These are phyloP conservation scores for Amaurobius ferox DNA, from an alignment of 2,888 invertebrate genomes.

Conservation along the genomic window DNA sequence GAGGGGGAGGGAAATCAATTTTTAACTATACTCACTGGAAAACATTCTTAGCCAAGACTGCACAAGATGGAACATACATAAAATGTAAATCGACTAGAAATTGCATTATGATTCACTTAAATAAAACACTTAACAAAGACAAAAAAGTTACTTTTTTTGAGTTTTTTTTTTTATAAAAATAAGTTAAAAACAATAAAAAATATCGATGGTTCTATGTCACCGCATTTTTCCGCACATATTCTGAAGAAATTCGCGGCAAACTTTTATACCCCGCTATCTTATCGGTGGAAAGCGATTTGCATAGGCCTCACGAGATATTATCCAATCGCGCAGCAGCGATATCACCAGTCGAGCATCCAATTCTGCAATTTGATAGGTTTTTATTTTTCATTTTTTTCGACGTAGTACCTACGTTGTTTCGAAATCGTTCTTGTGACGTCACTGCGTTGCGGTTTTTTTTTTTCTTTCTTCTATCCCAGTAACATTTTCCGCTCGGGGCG, in stretches of 20 bases:
- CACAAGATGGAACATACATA: not conserved
- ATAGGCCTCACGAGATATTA: slow-evolving; percentile 1
- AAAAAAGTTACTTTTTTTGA: not conserved
- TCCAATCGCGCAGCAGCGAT: slow-evolving; percentile 19
- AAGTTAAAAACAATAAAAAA: not conserved
- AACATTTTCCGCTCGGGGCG: not conserved
- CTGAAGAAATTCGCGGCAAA: not conserved
- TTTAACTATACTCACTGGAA: not conserved
- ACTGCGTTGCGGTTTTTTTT: slow-evolving; percentile 11
- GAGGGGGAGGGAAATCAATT: too few relatives aligned
- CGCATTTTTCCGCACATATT: too few relatives aligned
- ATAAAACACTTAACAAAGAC: not conserved
- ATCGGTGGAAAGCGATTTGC: slow-evolving; percentile 26
- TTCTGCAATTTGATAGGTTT: slow-evolving; percentile 26
- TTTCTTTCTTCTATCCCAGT: not conserved
- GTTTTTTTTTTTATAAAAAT: not conserved
- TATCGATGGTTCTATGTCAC: slow-evolving; percentile 15
- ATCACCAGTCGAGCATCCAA: not conserved
- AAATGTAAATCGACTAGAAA: not conserved
- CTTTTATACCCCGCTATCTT: not conserved
- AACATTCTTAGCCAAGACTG: not conserved
- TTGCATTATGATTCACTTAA: slow-evolving; percentile 17
- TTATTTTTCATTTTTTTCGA: slow-evolving; percentile 17
- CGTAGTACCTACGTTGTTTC: slow-evolving; percentile 30
- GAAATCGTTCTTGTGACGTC: slow-evolving; percentile 37